Percentiles rank a stretch among this genome's conserved stretches.
Evolutionary conservation across 2,797 vertebrate species (phyloP).

Genomic region (Melanotaenia pygmaea): DNA sequence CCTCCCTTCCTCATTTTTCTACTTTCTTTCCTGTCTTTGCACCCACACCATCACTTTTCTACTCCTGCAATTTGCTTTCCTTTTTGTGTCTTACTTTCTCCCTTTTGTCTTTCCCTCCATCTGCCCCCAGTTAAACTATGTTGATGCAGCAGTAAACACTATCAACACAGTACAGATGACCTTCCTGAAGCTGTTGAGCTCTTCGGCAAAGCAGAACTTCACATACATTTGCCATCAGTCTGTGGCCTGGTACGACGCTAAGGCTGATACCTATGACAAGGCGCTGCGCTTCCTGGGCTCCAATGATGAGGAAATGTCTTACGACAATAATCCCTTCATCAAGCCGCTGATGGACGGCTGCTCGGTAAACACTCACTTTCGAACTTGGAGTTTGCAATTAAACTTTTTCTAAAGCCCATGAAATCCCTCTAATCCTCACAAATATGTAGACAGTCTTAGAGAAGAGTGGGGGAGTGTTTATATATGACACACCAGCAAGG

Average conservation of each 20-base stretch:
- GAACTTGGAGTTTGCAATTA: constrained; percentile 40
- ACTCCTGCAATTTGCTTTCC: neutral
- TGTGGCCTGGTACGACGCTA: constrained; percentile 91
- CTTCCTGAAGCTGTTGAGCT: constrained; percentile 96
- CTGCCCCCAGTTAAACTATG: constrained; percentile 88
- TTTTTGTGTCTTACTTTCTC: neutral
- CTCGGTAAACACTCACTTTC: constrained; percentile 83
- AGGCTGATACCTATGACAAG: constrained; percentile 90
- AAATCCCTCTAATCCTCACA: constrained; percentile 47
- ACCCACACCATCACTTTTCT: neutral
- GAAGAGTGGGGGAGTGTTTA: constrained; percentile 9
- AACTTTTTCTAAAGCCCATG: constrained; percentile 29
- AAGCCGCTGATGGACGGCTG: constrained; percentile 92
- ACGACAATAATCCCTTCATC: constrained; percentile 96
- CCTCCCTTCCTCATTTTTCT: neutral
- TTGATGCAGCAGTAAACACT: constrained; percentile 88
- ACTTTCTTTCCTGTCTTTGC: neutral
- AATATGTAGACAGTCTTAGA: constrained; percentile 20
- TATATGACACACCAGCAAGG: neutral
- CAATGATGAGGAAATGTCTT: constrained; percentile 98
- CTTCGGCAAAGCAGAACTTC: constrained; percentile 95
- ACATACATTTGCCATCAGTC: constrained; percentile 98
- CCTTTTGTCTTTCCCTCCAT: neutral
- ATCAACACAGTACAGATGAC: constrained; percentile 97
- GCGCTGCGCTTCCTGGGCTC: constrained; percentile 96